Percentiles rank a stretch among this genome's conserved stretches.
phyloP scores from a whole-genome alignment of 2,888 invertebrate genomes.

The Dasysyrphus tricinctus region DNA sequence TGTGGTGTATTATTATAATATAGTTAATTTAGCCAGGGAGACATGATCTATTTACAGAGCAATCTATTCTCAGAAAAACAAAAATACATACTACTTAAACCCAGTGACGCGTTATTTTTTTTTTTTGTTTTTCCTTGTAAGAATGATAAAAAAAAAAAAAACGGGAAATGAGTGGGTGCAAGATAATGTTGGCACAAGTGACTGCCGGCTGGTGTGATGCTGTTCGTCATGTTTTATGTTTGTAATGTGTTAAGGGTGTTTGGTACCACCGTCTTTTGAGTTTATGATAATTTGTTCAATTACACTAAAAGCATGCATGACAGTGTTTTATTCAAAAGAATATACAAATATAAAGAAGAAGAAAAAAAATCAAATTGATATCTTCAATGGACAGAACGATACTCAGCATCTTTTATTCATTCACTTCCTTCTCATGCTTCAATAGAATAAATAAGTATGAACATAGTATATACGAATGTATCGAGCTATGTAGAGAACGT shows the following conservation, averaged over 20 bases:
- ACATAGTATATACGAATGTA: not conserved
- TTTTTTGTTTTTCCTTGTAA: not conserved
- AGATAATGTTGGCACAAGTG: not conserved
- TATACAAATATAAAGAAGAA: not conserved
- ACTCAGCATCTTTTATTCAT: constrained; percentile 23
- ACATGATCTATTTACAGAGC: constrained; percentile 19
- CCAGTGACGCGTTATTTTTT: constrained; percentile 5
- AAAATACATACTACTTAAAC: not conserved
- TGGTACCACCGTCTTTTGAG: not conserved
- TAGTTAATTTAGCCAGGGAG: constrained; percentile 29
- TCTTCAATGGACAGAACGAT: not conserved
- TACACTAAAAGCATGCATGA: constrained; percentile 35
- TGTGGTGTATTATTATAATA: not conserved
- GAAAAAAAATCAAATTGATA: constrained; percentile 1
- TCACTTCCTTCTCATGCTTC: not conserved
- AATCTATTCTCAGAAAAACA: constrained; percentile 1
- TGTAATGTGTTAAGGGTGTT: constrained; percentile 13
- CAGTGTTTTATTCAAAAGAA: not conserved
- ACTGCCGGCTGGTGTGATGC: constrained; percentile 18
- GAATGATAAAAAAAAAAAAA: not conserved
- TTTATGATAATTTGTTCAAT: constrained; percentile 37
- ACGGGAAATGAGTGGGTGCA: constrained; percentile 33
- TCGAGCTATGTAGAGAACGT: not conserved
- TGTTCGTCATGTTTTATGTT: constrained; percentile 30
- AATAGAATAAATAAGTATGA: not conserved